These are phyloP conservation scores for Notodonta ziczac DNA, from an alignment of 2,888 invertebrate genomes.

Conservation along the genomic window DNA sequence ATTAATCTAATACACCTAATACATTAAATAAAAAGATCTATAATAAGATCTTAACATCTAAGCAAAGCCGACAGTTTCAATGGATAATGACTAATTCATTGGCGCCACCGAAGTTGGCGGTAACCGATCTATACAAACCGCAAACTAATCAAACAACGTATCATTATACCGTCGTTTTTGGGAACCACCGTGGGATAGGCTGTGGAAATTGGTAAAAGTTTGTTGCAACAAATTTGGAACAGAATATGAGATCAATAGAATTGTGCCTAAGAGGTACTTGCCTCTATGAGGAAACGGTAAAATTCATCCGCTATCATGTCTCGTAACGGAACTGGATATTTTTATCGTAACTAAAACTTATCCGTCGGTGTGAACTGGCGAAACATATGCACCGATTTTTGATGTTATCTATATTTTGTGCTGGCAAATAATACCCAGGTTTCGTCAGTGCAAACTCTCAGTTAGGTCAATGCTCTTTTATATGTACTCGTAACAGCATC, in stretches of 20 bases:
- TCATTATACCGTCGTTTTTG: slow-evolving; percentile 76
- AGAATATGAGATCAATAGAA: neutral
- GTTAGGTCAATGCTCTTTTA: too few species aligned
- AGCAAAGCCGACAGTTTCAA: slow-evolving; percentile 44
- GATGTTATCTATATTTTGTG: too few species aligned
- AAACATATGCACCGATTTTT: too few species aligned
- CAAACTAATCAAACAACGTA: slow-evolving; percentile 80
- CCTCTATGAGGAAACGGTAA: neutral
- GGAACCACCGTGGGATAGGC: slow-evolving; percentile 58
- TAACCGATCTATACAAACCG: slow-evolving; percentile 59
- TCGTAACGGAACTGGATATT: neutral
- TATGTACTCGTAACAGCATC: too few species aligned
- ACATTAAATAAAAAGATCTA: slow-evolving; percentile 32
- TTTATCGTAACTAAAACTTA: too few species aligned
- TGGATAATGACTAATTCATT: slow-evolving; percentile 68
- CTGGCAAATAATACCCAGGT: too few species aligned
- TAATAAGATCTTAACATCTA: slow-evolving; percentile 34
- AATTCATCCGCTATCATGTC: neutral
- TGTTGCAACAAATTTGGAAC: neutral
- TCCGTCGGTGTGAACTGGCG: too few species aligned
- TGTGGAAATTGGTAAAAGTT: slow-evolving; percentile 59
- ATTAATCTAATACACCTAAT: slow-evolving; percentile 36
- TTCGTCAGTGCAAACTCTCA: too few species aligned
- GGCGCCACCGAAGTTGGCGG: slow-evolving; percentile 68
- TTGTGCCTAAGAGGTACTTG: neutral